Conservation (phyloP, 64 coral and sea anemone species). For the Pocillopora verrucosa region DNA sequence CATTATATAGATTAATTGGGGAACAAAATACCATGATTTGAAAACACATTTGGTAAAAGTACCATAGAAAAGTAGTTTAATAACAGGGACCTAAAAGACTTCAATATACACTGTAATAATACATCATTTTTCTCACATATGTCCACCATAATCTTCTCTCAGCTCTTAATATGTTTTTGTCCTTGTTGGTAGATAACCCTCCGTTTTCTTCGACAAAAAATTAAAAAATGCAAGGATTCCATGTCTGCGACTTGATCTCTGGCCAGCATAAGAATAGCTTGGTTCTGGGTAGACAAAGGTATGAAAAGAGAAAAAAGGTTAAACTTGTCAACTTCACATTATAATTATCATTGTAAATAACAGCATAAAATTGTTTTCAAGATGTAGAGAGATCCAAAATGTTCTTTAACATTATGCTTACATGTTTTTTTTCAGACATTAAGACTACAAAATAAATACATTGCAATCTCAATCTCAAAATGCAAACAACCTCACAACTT, state of each 20-base stretch:
- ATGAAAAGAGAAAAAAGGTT: background rate
- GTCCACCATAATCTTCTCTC: background rate
- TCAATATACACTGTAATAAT: background rate
- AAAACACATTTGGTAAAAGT: too few species aligned
- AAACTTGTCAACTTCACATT: background rate
- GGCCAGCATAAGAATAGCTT: constrained; percentile 77
- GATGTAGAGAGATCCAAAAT: background rate
- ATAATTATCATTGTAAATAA: too few species aligned
- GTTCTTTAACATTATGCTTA: too few species aligned
- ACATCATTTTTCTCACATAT: background rate
- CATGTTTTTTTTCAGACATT: too few species aligned
- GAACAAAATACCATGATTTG: too few species aligned
- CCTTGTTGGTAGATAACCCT: constrained; percentile 84
- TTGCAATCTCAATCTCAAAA: too few species aligned
- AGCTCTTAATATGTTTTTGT: constrained; percentile 54
- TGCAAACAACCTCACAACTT: too few species aligned
- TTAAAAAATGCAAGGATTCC: constrained; percentile 89
- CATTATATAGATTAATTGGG: too few species aligned
- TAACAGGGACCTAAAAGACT: background rate
- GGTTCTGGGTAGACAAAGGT: constrained; percentile 45
- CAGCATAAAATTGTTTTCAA: background rate
- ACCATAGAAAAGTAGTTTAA: too few species aligned
- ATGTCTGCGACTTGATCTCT: constrained; percentile 64
- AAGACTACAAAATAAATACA: too few species aligned
- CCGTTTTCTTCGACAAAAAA: constrained; percentile 86